Base-by-base conservation (phyloP, 1,140 invertebrate genomes). In the Anastatus disparis region DNA sequence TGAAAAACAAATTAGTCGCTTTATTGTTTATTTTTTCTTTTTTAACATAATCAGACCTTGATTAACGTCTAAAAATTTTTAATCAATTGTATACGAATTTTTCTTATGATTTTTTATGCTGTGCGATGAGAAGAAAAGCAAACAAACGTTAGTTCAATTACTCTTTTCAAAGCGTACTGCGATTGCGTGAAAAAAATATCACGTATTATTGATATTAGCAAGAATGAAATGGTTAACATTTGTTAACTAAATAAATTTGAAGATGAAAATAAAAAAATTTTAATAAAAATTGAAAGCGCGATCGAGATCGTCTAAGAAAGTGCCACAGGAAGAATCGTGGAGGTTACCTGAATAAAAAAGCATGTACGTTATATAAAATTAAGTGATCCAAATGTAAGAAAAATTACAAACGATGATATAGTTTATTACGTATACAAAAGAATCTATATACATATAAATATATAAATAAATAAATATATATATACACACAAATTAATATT, bases 311-410 rank as follows among this genome's bases (percentile, higher is more conserved):
- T 56, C 62, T 58, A 58, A 73, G 42, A 74, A 77, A 80, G 80
- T 84, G 81, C 80, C 79, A 83, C 80, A 80, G 76, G 73, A 75
- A 76, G 74, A 72, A 75, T 79, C 71, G 76, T 78, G 77, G 70
- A 81, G 78, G 80, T 82, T 83, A 84, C 81, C 82, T 83, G 80
- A 82, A 63, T 53, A 62, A 70, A 63, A 63, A 64, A 81, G 77
- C 74, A 78, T 79, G 74, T 70, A 79, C 72, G 79, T 80, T 75
- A 78, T 52, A 72, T 66, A 67, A 73, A 73, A 79, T 80, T 81
- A 74, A 81, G 69, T 81, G 78, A 77, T 79, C 73, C 71, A 78
- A 75, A 76, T 73, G 75, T 74, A 78, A 74, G 74, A 75, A 77
- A 74, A 64, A 70, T 70, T 52, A 58, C 61, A 76, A 73, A 76